Conservation (phyloP, 2,113 vertebrate genomes). For the Tachysurus fulvidraco region DNA sequence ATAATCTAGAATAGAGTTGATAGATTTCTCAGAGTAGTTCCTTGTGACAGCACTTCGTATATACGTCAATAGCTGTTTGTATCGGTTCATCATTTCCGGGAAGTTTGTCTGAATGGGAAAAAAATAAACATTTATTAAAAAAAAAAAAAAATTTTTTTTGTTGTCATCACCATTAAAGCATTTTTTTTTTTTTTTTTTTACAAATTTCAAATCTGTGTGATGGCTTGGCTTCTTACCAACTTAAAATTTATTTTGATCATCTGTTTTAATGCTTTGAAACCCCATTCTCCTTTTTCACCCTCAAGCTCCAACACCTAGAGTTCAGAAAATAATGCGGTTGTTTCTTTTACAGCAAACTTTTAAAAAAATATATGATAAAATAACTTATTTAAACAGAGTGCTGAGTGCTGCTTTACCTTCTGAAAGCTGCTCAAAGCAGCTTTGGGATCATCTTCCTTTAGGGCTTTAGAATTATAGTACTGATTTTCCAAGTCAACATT, state of each 20-base stretch:
- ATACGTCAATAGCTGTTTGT: slow-evolving; percentile 97
- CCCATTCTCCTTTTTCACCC: slow-evolving; percentile 99
- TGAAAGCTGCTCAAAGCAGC: slow-evolving; percentile 97
- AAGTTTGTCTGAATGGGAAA: slow-evolving; percentile 84
- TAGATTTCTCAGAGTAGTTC: slow-evolving; percentile 99
- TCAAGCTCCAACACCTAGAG: slow-evolving; percentile 94
- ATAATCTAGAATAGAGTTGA: slow-evolving; percentile 99
- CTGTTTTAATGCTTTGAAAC: slow-evolving; percentile 99
- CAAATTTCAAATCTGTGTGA: not conserved
- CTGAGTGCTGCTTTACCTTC: slow-evolving; percentile 76
- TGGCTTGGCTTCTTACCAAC: slow-evolving; percentile 77
- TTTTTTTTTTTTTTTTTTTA: not conserved
- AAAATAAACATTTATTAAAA: not conserved
- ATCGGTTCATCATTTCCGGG: slow-evolving; percentile 99
- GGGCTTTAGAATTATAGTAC: slow-evolving; percentile 99
- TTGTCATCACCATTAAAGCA: not conserved
- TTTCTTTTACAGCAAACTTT: not conserved
- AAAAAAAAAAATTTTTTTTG: too few relatives aligned
- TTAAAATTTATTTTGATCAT: slow-evolving; percentile 99
- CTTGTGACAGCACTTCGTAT: slow-evolving; percentile 97
- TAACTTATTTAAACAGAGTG: not conserved
- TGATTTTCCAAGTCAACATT: slow-evolving; percentile 99
- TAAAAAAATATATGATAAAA: not conserved
- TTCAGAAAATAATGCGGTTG: slow-evolving; percentile 25
- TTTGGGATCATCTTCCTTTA: slow-evolving; percentile 99